Base-by-base conservation (phyloP, 1,140 invertebrate genomes). In the Leptopilina clavipes region DNA sequence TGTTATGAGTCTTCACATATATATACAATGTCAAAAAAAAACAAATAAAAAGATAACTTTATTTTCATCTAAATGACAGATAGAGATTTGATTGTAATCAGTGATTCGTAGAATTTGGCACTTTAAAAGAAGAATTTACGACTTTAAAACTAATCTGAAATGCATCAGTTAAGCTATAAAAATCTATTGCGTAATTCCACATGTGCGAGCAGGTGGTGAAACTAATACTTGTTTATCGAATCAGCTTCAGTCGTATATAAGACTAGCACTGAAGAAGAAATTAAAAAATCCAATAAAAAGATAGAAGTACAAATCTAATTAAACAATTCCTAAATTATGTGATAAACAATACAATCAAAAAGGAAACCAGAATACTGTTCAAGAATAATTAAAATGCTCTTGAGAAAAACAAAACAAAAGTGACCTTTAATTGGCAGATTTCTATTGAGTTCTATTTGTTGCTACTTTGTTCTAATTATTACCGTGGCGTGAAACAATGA, bases 141-240 rank as follows among this genome's bases (percentile, higher is more conserved):
- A 31, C 59, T 65, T 10, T 31, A 31, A 40, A 65, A 31, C 12
- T 31, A 65, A 65, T 65, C 22, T 65, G 59, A 65, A 65, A 31
- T 65, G 59, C 59, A 65, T 65, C 59, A 65, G 59, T 31, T 37
- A 65, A 31, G 19, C 59, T 37, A 65, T 65, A 65, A 65, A 65
- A 65, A 65, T 65, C 19, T 22, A 31, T 65, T 65, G 19, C 59
- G 59, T 65, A 65, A 65, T 31, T 65, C 22, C 25, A 65, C 59
- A 65, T 65, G 59, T 65, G 59, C 19, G 59, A 37, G 19, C 59
- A 65, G 59, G 59, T 65, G 59, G 59, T 19, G 25, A 65, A 65
- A 65, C 12, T 65, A 65, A 65, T 65, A 65, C 25, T 65, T 31
- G 59, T 65, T 65, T 65, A 65, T 65, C 59, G 22, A 65, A 65